Conservation (phyloP, 2,113 vertebrate species). For the Strix aluco region DNA sequence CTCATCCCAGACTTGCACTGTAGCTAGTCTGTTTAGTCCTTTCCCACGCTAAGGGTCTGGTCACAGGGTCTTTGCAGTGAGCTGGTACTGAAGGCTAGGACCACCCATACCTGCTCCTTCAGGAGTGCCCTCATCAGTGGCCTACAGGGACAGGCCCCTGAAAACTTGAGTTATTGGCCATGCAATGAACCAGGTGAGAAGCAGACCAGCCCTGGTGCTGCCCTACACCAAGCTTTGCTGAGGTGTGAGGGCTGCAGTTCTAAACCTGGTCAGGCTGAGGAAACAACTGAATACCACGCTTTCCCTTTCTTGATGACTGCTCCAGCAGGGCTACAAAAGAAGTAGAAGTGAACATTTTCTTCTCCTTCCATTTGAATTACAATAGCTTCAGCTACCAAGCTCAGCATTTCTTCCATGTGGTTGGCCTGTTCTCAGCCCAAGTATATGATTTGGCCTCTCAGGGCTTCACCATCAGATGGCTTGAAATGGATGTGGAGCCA, state of each 20-base stretch:
- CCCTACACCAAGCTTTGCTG: not conserved
- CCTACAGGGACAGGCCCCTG: not conserved
- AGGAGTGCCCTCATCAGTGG: not conserved
- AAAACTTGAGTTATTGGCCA: not conserved
- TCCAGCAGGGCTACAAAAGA: not conserved
- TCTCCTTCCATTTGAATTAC: not conserved
- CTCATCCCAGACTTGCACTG: not conserved
- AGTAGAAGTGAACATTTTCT: not conserved
- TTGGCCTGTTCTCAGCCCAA: not conserved
- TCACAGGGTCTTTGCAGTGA: not conserved
- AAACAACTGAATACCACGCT: not conserved
- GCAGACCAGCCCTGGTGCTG: not conserved
- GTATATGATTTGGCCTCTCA: not conserved
- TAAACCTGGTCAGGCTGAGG: not conserved
- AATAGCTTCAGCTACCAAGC: not conserved
- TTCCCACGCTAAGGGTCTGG: not conserved
- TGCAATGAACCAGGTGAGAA: not conserved
- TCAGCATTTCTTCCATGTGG: not conserved
- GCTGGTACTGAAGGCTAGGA: not conserved
- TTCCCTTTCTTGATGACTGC: not conserved
- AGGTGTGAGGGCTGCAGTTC: not conserved
- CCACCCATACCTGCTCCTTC: not conserved
- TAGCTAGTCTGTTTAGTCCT: not conserved
- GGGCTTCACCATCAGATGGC: not conserved
- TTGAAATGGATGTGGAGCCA: not conserved